These are phyloP conservation scores for Trichogramma pretiosum DNA, from an alignment of 1,140 invertebrate genomes.

Conservation along the genomic window DNA sequence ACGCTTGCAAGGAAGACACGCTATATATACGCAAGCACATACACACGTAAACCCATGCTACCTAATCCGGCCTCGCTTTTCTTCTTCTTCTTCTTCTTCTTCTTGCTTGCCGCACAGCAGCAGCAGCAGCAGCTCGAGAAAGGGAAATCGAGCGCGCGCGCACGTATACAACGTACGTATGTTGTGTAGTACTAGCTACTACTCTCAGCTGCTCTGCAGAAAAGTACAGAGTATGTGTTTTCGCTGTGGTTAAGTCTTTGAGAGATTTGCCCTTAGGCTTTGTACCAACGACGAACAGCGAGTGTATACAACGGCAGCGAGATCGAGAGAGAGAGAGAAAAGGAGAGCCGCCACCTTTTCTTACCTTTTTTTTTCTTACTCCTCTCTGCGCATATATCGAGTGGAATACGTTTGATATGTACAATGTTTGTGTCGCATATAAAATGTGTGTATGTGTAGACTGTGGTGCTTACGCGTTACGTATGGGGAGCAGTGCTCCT, in stretches of 20 bases:
- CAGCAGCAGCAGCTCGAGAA: too few species aligned
- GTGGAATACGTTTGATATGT: too few species aligned
- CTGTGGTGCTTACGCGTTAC: not conserved
- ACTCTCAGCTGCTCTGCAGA: not conserved
- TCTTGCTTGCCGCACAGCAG: too few species aligned
- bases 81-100: not conserved
- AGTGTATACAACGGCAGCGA: not conserved
- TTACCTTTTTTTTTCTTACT: constrained; percentile 1
- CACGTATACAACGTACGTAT: not conserved
- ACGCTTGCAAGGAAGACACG: too few species aligned
- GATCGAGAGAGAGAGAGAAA: constrained; percentile 1
- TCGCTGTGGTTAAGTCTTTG: too few species aligned
- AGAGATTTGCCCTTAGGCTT: too few species aligned
- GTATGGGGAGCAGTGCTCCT: too few species aligned
- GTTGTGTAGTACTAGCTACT: not conserved
- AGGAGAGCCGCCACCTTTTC: not conserved
- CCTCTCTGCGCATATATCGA: not conserved
- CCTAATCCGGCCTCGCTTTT: constrained; percentile 12
- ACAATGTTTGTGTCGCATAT: too few species aligned
- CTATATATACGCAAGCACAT: constrained; percentile 10
- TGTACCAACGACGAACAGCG: too few species aligned
- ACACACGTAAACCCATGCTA: constrained; percentile 13
- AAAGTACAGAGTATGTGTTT: not conserved
- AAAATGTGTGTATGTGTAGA: not conserved
- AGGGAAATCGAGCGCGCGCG: constrained; percentile 11